phyloP scores from a whole-genome alignment of 1,140 invertebrate species.

The Listronotus bonariensis region DNA sequence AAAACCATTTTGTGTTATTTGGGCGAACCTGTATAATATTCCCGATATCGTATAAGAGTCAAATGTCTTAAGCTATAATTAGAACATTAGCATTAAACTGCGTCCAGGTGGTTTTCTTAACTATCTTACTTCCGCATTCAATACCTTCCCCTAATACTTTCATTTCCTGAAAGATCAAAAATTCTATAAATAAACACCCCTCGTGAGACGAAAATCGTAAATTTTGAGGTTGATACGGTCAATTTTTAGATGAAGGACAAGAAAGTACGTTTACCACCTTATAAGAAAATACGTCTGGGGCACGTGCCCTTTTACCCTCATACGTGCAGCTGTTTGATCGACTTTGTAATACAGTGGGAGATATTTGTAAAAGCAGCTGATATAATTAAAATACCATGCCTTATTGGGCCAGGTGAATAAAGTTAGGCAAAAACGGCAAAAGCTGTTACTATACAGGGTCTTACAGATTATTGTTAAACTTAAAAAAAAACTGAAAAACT shows the following conservation, averaged over 20 bases:
- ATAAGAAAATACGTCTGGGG: constrained; percentile 36
- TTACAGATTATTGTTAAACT: too few species aligned
- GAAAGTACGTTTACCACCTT: constrained; percentile 39
- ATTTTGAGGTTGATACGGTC: constrained; percentile 33
- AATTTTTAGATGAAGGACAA: constrained; percentile 30
- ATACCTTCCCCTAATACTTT: constrained; percentile 7
- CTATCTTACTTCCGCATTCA: constrained; percentile 12
- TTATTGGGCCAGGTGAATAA: too few species aligned
- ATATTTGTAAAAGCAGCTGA: background rate
- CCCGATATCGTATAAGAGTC: too few species aligned
- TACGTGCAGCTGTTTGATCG: constrained; percentile 31
- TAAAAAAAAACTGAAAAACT: too few species aligned
- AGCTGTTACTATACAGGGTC: too few species aligned
- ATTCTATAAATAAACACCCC: constrained; percentile 33
- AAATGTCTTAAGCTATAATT: too few species aligned
- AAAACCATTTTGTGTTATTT: too few species aligned
- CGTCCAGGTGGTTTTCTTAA: constrained; percentile 16
- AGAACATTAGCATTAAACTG: too few species aligned
- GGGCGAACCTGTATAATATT: too few species aligned
- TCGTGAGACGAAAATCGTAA: constrained; percentile 27
- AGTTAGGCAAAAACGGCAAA: too few species aligned
- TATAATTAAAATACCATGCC: background rate
- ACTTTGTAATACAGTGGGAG: constrained; percentile 22
- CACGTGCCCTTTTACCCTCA: constrained; percentile 34
- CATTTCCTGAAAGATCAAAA: constrained; percentile 30